phyloP scores from a whole-genome alignment of 2,113 vertebrate genomes.

The Ciconia maguari region DNA sequence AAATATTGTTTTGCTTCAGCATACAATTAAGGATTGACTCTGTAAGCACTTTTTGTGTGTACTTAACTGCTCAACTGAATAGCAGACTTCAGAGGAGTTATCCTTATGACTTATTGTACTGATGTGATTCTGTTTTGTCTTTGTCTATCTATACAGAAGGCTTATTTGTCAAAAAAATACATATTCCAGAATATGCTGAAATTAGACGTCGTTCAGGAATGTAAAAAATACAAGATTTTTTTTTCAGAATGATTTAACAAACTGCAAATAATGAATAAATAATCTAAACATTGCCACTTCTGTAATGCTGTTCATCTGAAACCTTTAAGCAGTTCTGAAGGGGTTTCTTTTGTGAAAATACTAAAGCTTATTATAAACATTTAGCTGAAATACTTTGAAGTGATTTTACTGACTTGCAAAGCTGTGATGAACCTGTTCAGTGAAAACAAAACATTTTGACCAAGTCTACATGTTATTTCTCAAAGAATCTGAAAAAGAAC shows the following conservation, averaged over 20 bases:
- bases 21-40: not conserved
- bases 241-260: not conserved
- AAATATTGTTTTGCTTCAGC: conserved; percentile 41
- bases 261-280: not conserved
- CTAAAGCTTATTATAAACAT: not conserved
- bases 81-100: conserved; percentile 12
- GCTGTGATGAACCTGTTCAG: not conserved
- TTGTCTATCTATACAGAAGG: not conserved
- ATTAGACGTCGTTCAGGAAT: not conserved
- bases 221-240: not conserved
- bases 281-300: not conserved
- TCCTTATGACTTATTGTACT: conserved; percentile 18
- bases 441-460: not conserved
- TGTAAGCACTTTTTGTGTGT: conserved; percentile 7
- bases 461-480: not conserved
- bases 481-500: not conserved
- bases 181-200: not conserved
- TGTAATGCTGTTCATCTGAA: not conserved
- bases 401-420: not conserved
- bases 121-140: conserved; percentile 8
- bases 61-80: conserved; percentile 9
- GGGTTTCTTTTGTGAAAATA: not conserved
- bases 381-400: not conserved
- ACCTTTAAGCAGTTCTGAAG: not conserved
- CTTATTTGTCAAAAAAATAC: not conserved